These are phyloP conservation scores for Melanaphis sacchari DNA, from an alignment of 1,140 invertebrate species.

Conservation along the genomic window DNA sequence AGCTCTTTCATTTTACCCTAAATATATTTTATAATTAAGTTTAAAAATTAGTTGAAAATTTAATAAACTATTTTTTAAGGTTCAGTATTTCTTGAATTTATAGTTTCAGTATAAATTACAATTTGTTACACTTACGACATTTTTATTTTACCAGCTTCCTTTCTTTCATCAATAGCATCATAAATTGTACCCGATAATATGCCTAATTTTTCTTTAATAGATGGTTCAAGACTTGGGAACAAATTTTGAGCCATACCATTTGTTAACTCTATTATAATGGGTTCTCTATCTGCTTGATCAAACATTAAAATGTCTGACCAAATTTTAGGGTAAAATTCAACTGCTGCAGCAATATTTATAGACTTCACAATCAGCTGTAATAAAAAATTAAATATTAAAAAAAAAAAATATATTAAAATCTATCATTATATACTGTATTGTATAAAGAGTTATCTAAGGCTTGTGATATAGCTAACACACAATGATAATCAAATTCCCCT, in stretches of 20 bases:
- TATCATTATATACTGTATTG: background rate
- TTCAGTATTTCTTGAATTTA: too few species aligned
- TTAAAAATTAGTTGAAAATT: too few species aligned
- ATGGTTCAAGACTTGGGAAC: background rate
- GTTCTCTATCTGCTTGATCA: slow-evolving; percentile 64
- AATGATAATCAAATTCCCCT: background rate
- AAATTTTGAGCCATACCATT: slow-evolving; percentile 52
- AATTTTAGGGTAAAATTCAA: slow-evolving; percentile 73
- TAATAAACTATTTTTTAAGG: too few species aligned
- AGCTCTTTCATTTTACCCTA: too few species aligned
- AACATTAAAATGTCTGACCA: slow-evolving; percentile 82
- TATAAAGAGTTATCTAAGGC: background rate
- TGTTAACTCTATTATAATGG: slow-evolving; percentile 34
- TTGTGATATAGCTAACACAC: too few species aligned
- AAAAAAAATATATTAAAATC: background rate
- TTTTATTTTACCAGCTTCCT: slow-evolving; percentile 42
- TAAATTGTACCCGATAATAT: slow-evolving; percentile 36
- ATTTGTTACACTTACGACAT: slow-evolving; percentile 50
- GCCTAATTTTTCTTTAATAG: slow-evolving; percentile 33
- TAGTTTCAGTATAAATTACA: background rate
- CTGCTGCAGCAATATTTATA: slow-evolving; percentile 70
- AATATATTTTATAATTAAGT: too few species aligned
- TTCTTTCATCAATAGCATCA: slow-evolving; percentile 43
- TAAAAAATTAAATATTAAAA: background rate
- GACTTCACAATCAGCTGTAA: slow-evolving; percentile 66